Conservation (phyloP, 2,888 invertebrate species). For the Luperina testacea region DNA sequence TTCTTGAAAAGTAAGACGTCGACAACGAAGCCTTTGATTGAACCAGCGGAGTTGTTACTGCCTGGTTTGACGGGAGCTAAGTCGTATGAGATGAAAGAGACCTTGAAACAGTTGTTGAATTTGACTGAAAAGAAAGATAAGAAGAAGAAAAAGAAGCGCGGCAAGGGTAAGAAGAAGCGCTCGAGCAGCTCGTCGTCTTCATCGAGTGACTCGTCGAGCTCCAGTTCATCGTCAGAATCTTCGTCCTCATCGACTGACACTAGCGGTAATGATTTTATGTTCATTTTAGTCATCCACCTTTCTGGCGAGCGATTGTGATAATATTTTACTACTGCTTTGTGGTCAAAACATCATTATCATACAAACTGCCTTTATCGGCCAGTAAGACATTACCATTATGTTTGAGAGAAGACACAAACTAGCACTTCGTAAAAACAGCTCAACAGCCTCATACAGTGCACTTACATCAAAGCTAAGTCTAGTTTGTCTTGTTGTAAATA, state of each 20-base stretch:
- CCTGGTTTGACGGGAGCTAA: constrained; percentile 90
- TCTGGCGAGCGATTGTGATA: not conserved
- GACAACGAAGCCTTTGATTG: constrained; percentile 90
- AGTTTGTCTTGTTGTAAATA: constrained; percentile 28
- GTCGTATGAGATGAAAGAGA: constrained; percentile 92
- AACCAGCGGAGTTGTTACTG: constrained; percentile 91
- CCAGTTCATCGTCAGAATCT: constrained; percentile 90
- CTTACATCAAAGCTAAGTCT: constrained; percentile 31
- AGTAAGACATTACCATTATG: not conserved
- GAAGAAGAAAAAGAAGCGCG: constrained; percentile 92
- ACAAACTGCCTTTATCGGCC: not conserved
- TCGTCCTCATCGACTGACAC: constrained; percentile 91
- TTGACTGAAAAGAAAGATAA: constrained; percentile 91
- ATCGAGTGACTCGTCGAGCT: constrained; percentile 92
- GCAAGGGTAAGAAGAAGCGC: constrained; percentile 91
- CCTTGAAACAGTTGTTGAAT: constrained; percentile 91
- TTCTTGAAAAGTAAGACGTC: constrained; percentile 93
- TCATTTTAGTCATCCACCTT: constrained; percentile 1
- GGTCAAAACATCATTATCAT: not conserved
- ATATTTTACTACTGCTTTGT: not conserved
- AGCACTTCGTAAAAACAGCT: constrained; percentile 5
- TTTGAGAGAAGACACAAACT: not conserved
- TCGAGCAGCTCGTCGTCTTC: constrained; percentile 92
- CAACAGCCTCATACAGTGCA: not conserved
- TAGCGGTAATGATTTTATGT: constrained; percentile 77